These are phyloP conservation scores for Gari tellinella DNA, from an alignment of 2,888 invertebrate species.

Conservation along the genomic window DNA sequence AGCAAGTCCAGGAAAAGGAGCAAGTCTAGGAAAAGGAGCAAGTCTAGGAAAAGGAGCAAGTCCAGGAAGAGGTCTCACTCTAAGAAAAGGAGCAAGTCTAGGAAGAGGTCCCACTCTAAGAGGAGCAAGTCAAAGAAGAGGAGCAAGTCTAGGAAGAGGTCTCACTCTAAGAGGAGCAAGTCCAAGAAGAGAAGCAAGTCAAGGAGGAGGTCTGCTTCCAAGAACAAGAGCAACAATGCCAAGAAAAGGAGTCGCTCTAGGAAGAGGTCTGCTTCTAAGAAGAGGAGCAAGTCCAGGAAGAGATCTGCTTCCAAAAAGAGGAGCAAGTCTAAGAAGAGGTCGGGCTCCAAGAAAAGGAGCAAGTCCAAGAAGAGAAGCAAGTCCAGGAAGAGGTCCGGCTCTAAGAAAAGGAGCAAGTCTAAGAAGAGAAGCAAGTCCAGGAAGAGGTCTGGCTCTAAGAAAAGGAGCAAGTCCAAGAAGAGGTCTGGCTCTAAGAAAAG, in stretches of 20 bases:
- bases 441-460: slow-evolving; percentile 40
- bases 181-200: slow-evolving; percentile 41
- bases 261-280: slow-evolving; percentile 38
- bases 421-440: slow-evolving; percentile 50
- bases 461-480: slow-evolving; percentile 34
- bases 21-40: slow-evolving; percentile 18
- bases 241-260: slow-evolving; percentile 41
- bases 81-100: slow-evolving; percentile 39
- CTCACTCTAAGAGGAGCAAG: slow-evolving; percentile 34
- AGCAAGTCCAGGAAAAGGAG: slow-evolving; percentile 27
- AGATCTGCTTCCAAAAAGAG: slow-evolving; percentile 43
- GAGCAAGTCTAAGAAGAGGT: slow-evolving; percentile 45
- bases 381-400: slow-evolving; percentile 33
- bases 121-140: slow-evolving; percentile 43
- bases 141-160: slow-evolving; percentile 35
- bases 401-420: slow-evolving; percentile 31
- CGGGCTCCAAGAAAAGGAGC: slow-evolving; percentile 37
- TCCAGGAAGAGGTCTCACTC: slow-evolving; percentile 30
- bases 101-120: slow-evolving; percentile 30
- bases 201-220: slow-evolving; percentile 31
- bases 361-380: slow-evolving; percentile 48
- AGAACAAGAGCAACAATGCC: slow-evolving; percentile 34
- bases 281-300: slow-evolving; percentile 46
- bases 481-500: slow-evolving; percentile 37
- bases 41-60: slow-evolving; percentile 28